These are phyloP conservation scores for Gopherus evgoodei DNA, from an alignment of 2,113 vertebrate species.

Conservation along the genomic window DNA sequence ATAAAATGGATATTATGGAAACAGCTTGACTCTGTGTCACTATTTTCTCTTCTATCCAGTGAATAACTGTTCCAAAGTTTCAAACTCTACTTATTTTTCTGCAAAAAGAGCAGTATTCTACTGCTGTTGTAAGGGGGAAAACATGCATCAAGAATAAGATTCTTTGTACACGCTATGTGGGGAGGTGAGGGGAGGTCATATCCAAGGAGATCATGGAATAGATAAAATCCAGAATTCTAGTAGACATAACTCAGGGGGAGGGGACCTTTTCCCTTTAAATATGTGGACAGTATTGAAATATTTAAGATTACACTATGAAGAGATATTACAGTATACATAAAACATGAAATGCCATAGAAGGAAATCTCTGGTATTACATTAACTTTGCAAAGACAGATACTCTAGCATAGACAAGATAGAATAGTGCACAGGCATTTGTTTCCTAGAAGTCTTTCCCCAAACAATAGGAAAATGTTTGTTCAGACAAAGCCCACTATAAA, in stretches of 20 bases:
- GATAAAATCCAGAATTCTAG: constrained; percentile 1
- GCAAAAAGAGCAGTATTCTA: not conserved
- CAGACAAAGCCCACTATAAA: not conserved
- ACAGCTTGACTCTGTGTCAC: not conserved
- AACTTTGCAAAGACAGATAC: constrained; percentile 42
- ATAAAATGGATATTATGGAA: not conserved
- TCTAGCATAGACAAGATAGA: not conserved
- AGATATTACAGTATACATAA: constrained; percentile 50
- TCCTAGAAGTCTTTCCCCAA: constrained; percentile 24
- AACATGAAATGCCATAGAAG: constrained; percentile 36
- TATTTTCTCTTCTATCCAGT: not conserved
- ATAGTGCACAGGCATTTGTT: constrained; percentile 26
- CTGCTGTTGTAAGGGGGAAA: not conserved
- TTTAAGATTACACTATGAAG: constrained; percentile 52
- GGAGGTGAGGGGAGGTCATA: not conserved
- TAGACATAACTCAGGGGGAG: not conserved
- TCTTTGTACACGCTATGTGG: not conserved
- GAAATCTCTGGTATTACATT: constrained; percentile 25
- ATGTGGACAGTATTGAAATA: constrained; percentile 51
- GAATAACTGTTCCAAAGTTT: not conserved
- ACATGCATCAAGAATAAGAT: not conserved
- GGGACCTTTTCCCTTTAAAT: constrained; percentile 29
- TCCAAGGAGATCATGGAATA: not conserved
- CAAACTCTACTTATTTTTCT: not conserved
- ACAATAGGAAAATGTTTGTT: constrained; percentile 33